Conservation (phyloP, 2,113 vertebrate genomes). For the Epinephelus cyanopodus region DNA sequence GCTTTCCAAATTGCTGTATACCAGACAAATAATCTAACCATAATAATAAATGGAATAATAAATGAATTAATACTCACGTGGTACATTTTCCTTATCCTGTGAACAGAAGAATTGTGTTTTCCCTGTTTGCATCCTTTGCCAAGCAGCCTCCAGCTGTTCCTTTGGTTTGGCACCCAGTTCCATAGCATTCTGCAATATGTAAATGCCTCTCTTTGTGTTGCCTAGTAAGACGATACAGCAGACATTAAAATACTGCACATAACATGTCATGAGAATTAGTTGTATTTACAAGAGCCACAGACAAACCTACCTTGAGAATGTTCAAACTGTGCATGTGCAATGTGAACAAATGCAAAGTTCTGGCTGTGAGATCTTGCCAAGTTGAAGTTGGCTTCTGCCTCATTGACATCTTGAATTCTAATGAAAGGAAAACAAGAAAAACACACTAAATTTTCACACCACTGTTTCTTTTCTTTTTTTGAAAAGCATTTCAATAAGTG, state of each 20-base stretch:
- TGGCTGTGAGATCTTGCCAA: conserved; percentile 92
- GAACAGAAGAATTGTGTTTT: conserved; percentile 82
- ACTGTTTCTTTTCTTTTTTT: too few species aligned
- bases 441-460: background rate
- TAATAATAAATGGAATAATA: background rate
- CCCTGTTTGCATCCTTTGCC: conserved; percentile 86
- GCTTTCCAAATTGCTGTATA: background rate
- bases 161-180: conserved; percentile 89
- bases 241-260: conserved; percentile 12
- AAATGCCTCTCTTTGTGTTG: conserved; percentile 89
- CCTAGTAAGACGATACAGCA: conserved; percentile 77
- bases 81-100: conserved; percentile 91
- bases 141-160: conserved; percentile 87
- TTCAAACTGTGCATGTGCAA: conserved; percentile 95
- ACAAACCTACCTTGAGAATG: conserved; percentile 87
- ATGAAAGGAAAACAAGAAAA: background rate
- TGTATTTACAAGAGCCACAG: background rate
- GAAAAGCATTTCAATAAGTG: background rate
- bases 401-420: conserved; percentile 89
- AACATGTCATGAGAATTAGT: background rate
- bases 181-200: conserved; percentile 91
- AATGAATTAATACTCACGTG: conserved; percentile 78
- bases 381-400: conserved; percentile 93
- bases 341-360: conserved; percentile 95
- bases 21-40: background rate